These are phyloP conservation scores for Rhingia campestris DNA, from an alignment of 2,888 invertebrate genomes.

Conservation along the genomic window DNA sequence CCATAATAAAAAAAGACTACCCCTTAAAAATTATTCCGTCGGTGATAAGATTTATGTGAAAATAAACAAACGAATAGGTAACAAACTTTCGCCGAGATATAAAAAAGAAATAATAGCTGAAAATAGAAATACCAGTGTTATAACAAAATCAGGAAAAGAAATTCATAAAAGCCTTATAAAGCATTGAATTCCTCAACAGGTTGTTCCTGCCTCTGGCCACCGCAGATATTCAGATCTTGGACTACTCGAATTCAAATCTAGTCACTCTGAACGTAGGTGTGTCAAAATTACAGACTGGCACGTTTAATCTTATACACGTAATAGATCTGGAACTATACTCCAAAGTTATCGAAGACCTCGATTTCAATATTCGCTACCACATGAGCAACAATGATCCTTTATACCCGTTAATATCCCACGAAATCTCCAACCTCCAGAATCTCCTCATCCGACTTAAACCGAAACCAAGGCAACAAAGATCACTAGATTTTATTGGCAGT, in stretches of 20 bases:
- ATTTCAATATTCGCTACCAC: not conserved
- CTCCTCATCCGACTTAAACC: not conserved
- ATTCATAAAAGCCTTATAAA: not conserved
- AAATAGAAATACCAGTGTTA: not conserved
- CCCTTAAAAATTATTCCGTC: not conserved
- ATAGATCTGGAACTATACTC: slow-evolving; percentile 40
- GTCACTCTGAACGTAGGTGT: not conserved
- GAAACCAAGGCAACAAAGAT: not conserved
- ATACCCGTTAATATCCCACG: not conserved
- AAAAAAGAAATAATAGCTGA: slow-evolving; percentile 10
- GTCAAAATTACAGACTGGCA: slow-evolving; percentile 41
- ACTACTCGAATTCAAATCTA: not conserved
- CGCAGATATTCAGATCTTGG: slow-evolving; percentile 20
- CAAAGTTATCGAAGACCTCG: slow-evolving; percentile 2
- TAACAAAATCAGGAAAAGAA: not conserved
- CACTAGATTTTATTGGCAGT: slow-evolving; percentile 4
- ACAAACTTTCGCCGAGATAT: slow-evolving; percentile 9
- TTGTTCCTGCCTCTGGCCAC: not conserved
- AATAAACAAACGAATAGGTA: slow-evolving; percentile 2
- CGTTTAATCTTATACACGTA: slow-evolving; percentile 45
- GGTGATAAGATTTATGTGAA: slow-evolving; percentile 1
- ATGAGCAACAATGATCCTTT: not conserved
- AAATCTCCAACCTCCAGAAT: not conserved
- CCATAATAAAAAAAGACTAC: slow-evolving; percentile 12
- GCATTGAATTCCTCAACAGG: not conserved